Conservation (phyloP, 1,140 invertebrate species). For the Drosophila pruinosa region DNA sequence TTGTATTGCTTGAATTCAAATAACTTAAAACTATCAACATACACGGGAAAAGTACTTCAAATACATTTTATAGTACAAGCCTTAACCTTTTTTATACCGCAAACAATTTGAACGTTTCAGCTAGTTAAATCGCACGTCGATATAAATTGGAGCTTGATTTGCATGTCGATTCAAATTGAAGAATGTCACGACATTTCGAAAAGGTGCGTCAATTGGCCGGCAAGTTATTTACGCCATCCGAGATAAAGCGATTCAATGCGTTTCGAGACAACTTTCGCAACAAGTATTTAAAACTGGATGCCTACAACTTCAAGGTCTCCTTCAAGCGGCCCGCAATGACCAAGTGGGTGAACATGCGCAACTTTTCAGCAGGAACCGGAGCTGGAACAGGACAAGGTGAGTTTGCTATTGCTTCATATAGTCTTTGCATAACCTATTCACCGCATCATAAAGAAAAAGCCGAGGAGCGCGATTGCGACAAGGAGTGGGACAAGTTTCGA, state of each 20-base stretch:
- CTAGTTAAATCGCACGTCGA: not conserved
- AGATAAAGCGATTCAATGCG: conserved; percentile 54
- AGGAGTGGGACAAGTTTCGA: conserved; percentile 18
- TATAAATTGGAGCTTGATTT: not conserved
- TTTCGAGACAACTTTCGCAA: conserved; percentile 34
- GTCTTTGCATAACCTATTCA: not conserved
- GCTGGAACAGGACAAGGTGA: not conserved
- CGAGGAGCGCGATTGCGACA: conserved; percentile 18
- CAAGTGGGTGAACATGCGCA: conserved; percentile 32
- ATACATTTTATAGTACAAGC: not conserved
- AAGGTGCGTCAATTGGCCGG: conserved; percentile 41
- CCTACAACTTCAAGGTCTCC: conserved; percentile 28
- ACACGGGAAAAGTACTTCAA: not conserved
- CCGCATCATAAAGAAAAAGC: not conserved
- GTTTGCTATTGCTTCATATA: not conserved
- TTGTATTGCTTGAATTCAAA: too few relatives aligned
- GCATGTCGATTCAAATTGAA: too few relatives aligned
- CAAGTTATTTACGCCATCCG: conserved; percentile 56
- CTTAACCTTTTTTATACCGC: not conserved
- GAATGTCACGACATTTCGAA: conserved; percentile 18
- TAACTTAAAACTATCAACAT: not conserved
- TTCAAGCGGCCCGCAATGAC: conserved; percentile 8
- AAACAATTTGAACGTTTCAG: not conserved
- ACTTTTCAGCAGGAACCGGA: conserved; percentile 28
- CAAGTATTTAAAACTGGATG: conserved; percentile 36